Evolutionary conservation across 2,888 invertebrate genomes (phyloP).

Genomic region (Drosophila meridiana): DNA sequence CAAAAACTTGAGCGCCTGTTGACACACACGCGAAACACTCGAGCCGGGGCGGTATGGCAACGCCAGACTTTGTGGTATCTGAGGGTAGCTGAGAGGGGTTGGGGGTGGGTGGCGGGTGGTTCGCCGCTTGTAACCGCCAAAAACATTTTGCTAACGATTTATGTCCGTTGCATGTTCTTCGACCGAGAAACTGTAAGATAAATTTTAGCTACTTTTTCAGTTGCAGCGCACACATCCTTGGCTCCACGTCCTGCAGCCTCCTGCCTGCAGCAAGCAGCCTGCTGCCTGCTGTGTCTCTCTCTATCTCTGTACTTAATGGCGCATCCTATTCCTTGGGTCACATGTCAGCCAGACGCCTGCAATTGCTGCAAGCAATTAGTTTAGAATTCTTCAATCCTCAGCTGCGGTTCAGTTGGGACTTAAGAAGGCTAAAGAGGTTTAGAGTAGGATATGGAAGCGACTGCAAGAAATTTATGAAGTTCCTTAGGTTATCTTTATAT

Average conservation of each 20-base stretch:
- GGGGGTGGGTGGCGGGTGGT: background rate
- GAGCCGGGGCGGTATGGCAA: slow-evolving; percentile 6
- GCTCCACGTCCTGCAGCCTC: background rate
- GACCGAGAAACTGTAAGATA: slow-evolving; percentile 50
- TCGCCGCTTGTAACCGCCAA: slow-evolving; percentile 69
- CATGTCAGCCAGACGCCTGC: slow-evolving; percentile 38
- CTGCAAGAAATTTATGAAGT: background rate
- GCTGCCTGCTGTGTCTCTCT: slow-evolving; percentile 2
- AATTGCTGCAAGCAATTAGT: slow-evolving; percentile 65
- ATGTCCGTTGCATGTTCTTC: slow-evolving; percentile 71
- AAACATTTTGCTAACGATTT: slow-evolving; percentile 79
- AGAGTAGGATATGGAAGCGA: background rate
- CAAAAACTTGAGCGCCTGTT: slow-evolving; percentile 74
- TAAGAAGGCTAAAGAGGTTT: background rate
- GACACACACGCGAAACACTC: slow-evolving; percentile 66
- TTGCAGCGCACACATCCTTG: slow-evolving; percentile 24
- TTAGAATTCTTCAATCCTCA: slow-evolving; percentile 21
- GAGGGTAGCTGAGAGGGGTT: background rate
- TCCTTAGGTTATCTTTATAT: background rate
- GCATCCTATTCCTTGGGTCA: slow-evolving; percentile 51
- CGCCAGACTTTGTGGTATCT: background rate
- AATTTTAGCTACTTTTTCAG: slow-evolving; percentile 69
- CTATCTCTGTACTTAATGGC: slow-evolving; percentile 54
- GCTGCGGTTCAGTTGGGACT: background rate
- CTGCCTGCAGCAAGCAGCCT: background rate